Percentiles rank a stretch among this genome's conserved stretches.
phyloP scores from a whole-genome alignment of 2,113 vertebrate genomes.

The Coreoperca whiteheadi region DNA sequence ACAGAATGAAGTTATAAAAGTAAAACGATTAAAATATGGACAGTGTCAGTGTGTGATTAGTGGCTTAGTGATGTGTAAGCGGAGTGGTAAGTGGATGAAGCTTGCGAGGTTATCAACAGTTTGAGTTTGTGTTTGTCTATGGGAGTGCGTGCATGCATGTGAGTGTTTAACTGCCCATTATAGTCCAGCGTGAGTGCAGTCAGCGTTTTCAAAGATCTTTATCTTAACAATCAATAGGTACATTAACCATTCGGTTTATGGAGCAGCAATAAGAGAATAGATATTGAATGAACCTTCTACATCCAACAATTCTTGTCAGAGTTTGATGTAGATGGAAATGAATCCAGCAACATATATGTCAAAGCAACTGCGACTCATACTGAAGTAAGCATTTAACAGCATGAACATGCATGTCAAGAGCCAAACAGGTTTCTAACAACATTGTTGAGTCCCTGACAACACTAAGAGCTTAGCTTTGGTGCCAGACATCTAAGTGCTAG shows the following conservation, averaged over 20 bases:
- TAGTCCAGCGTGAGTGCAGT: constrained; percentile 13
- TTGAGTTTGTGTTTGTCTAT: not conserved
- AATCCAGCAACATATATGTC: not conserved
- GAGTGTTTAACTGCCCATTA: constrained; percentile 38
- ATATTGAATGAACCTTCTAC: constrained; percentile 22
- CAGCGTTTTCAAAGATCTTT: constrained; percentile 48
- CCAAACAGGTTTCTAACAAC: not conserved
- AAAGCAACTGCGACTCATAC: not conserved
- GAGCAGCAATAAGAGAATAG: constrained; percentile 26
- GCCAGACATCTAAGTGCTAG: not conserved
- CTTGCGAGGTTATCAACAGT: not conserved
- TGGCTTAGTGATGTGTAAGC: constrained; percentile 8
- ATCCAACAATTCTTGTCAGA: not conserved
- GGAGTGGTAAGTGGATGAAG: not conserved
- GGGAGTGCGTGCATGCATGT: constrained; percentile 6
- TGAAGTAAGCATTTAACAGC: not conserved
- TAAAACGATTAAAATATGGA: not conserved
- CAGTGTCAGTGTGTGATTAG: not conserved
- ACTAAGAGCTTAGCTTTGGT: not conserved
- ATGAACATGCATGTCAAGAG: not conserved
- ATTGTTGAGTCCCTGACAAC: not conserved
- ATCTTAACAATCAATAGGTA: constrained; percentile 36
- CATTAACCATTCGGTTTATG: constrained; percentile 51
- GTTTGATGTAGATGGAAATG: constrained; percentile 1
- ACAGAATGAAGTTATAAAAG: not conserved